A percentile compares a stretch with the other conserved stretches of the same genome.
Evolutionary conservation across 2,888 invertebrate genomes (phyloP).

Genomic region (Pheosia gnoma): DNA sequence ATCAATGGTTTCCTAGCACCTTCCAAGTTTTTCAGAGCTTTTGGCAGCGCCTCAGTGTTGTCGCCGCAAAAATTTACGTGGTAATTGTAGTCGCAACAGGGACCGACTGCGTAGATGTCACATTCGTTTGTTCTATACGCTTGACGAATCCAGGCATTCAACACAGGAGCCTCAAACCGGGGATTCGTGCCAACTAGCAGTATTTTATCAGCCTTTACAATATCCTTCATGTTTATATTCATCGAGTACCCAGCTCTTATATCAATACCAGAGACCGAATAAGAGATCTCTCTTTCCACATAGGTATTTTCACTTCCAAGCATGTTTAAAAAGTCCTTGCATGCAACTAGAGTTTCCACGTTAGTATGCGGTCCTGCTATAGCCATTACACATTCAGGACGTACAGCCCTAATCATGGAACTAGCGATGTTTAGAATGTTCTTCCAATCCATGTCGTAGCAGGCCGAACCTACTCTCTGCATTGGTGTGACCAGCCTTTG

Average conservation of each 20-base stretch:
- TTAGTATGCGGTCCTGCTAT: constrained; percentile 71
- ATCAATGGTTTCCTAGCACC: constrained; percentile 64
- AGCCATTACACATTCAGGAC: constrained; percentile 80
- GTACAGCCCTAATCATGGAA: constrained; percentile 84
- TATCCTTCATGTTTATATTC: constrained; percentile 89
- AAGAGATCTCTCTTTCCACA: constrained; percentile 57
- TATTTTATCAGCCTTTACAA: constrained; percentile 90
- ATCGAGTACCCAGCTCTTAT: constrained; percentile 68
- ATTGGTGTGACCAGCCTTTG: constrained; percentile 97
- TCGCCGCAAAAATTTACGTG: constrained; percentile 61
- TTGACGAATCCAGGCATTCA: constrained; percentile 97
- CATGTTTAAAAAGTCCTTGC: constrained; percentile 71
- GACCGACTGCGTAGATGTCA: constrained; percentile 93
- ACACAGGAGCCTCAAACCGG: constrained; percentile 97
- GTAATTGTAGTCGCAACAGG: constrained; percentile 95
- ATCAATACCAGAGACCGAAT: constrained; percentile 50
- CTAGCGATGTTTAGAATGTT: constrained; percentile 90
- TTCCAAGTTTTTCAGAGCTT: constrained; percentile 35
- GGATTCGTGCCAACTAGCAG: constrained; percentile 98
- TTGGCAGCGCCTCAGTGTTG: constrained; percentile 38
- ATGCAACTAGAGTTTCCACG: constrained; percentile 69
- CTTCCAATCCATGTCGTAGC: constrained; percentile 96
- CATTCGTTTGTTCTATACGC: constrained; percentile 95
- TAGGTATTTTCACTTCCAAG: constrained; percentile 68
- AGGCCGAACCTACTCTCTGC: constrained; percentile 88